Evolutionary conservation across 64 coral and sea anemone genomes (phyloP).

Genomic region (Hydrozoanthus tunicans): DNA sequence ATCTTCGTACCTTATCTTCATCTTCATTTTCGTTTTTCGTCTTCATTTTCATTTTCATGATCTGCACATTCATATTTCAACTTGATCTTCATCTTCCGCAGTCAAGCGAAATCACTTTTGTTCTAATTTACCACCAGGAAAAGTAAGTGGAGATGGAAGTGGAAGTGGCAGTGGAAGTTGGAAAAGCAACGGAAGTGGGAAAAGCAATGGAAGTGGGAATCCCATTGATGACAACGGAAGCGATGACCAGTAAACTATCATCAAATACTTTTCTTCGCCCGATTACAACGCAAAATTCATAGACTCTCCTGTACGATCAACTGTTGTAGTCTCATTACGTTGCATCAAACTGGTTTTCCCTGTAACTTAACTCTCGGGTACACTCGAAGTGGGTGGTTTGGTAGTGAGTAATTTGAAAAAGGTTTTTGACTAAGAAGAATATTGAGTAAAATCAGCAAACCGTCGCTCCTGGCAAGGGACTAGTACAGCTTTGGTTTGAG

Average conservation of each 20-base stretch:
- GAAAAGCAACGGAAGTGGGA: no score
- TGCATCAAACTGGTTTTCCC: no score
- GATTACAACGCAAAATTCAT: no score
- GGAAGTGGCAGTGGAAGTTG: background rate
- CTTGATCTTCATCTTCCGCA: background rate
- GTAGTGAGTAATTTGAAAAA: no score
- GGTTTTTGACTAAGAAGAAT: no score
- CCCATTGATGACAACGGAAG: background rate
- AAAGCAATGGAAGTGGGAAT: background rate
- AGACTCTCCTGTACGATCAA: no score
- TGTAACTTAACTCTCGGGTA: no score
- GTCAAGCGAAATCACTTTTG: background rate
- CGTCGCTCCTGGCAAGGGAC: no score
- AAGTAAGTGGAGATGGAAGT: background rate
- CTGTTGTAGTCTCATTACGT: no score
- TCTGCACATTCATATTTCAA: background rate
- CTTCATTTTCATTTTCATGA: background rate
- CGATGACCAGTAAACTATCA: background rate
- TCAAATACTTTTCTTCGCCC: background rate
- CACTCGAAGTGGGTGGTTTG: no score
- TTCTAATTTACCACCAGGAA: background rate
- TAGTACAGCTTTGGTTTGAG: no score
- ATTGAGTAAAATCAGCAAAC: no score
- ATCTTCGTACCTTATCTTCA: background rate
- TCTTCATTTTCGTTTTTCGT: background rate